Conservation (phyloP, 64 coral and sea anemone genomes). For the Hydrozoanthus tunicans region DNA sequence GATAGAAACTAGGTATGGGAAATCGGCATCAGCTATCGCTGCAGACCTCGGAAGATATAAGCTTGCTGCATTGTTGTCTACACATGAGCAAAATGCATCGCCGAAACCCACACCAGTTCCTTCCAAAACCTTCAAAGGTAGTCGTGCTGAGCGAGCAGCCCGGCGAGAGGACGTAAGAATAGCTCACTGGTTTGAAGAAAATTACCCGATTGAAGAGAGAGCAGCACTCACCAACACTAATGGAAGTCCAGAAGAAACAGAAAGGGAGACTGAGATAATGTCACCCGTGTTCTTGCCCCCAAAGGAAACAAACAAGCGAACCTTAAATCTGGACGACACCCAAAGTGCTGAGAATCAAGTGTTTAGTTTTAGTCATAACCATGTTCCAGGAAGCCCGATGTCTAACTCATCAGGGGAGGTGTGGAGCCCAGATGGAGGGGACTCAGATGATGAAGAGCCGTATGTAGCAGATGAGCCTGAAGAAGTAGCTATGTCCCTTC, state of each 20-base stretch:
- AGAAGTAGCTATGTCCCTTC: not conserved
- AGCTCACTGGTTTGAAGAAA: conserved; percentile 41
- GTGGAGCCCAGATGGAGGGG: not conserved
- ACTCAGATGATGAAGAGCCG: not conserved
- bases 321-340: not conserved
- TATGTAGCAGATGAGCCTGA: not conserved
- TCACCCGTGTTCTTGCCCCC: not conserved
- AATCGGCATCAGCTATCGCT: conserved; percentile 26
- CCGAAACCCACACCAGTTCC: not conserved
- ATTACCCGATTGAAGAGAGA: not conserved
- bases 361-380: not conserved
- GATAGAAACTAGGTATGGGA: conserved; percentile 31
- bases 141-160: conserved; percentile 23
- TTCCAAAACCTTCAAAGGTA: not conserved
- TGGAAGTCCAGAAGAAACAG: not conserved
- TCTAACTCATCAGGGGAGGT: conserved; percentile 33
- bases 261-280: not conserved
- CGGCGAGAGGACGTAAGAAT: conserved; percentile 17
- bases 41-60: conserved; percentile 32
- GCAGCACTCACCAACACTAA: not conserved
- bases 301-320: not conserved
- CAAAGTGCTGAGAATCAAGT: not conserved
- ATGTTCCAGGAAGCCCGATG: not conserved
- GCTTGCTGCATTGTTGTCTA: conserved; percentile 40
- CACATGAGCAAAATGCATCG: not conserved